Conservation (phyloP, 2,888 invertebrate genomes). For the Leptopilina syphax region DNA sequence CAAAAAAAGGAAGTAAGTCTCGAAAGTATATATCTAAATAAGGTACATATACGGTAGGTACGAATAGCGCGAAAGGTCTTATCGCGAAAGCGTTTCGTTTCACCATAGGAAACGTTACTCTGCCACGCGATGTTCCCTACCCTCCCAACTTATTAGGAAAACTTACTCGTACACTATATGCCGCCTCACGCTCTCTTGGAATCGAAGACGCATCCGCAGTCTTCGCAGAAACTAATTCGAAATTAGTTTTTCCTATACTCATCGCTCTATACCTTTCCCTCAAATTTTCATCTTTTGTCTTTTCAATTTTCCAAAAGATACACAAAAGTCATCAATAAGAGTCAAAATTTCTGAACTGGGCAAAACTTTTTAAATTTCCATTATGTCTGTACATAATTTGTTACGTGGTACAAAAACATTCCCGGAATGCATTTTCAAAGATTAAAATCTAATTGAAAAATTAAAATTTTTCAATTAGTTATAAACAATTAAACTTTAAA, state of each 20-base stretch:
- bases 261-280: background rate
- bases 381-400: too few species aligned
- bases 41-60: slow-evolving; percentile 57
- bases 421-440: too few species aligned
- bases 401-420: too few species aligned
- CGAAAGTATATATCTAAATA: slow-evolving; percentile 52
- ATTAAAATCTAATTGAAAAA: too few species aligned
- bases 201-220: slow-evolving; percentile 56
- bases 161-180: slow-evolving; percentile 51
- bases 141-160: slow-evolving; percentile 57
- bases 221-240: slow-evolving; percentile 46
- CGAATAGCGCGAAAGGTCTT: slow-evolving; percentile 62
- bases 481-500: too few species aligned
- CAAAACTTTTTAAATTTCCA: too few species aligned
- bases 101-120: slow-evolving; percentile 63
- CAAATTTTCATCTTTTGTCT: background rate
- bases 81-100: slow-evolving; percentile 66
- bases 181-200: slow-evolving; percentile 34
- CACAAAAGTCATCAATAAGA: too few species aligned
- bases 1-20: slow-evolving; percentile 47
- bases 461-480: too few species aligned
- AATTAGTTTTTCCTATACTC: slow-evolving; percentile 25
- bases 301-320: background rate
- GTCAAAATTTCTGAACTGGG: too few species aligned
- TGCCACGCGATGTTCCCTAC: slow-evolving; percentile 66